These are phyloP conservation scores for Amphilophus citrinellus DNA, from an alignment of 2,113 vertebrate genomes.

Conservation along the genomic window DNA sequence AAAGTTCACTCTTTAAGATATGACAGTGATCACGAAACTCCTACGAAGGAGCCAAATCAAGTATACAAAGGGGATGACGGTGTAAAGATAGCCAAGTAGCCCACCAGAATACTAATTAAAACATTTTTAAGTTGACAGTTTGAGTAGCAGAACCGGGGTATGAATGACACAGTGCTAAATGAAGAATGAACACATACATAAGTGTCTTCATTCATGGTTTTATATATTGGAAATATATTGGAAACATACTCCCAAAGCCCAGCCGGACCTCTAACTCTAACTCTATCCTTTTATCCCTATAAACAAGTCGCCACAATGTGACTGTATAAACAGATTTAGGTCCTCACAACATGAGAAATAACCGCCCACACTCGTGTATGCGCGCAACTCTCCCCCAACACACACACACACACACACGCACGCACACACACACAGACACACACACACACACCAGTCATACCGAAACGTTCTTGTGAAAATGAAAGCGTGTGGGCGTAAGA, in stretches of 20 bases:
- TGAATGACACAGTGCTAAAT: background rate
- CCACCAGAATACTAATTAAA: background rate
- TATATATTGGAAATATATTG: too few species aligned
- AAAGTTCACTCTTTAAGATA: background rate
- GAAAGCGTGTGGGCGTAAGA: slow-evolving; percentile 51
- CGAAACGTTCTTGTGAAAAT: slow-evolving; percentile 48
- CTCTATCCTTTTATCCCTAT: background rate
- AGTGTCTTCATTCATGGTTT: background rate
- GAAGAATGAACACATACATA: background rate
- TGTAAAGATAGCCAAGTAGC: background rate
- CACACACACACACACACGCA: background rate
- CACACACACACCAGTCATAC: background rate
- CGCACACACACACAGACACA: background rate
- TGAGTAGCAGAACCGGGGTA: background rate
- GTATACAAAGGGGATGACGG: background rate
- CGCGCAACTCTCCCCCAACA: background rate
- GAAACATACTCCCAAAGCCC: background rate
- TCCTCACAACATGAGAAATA: background rate
- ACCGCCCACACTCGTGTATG: background rate
- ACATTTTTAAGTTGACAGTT: background rate
- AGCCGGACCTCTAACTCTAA: background rate
- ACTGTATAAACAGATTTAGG: background rate
- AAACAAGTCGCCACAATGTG: background rate
- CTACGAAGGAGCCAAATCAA: background rate
- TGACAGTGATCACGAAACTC: background rate